These are phyloP conservation scores for Nudaria mundana DNA, from an alignment of 2,888 invertebrate genomes.

Conservation along the genomic window DNA sequence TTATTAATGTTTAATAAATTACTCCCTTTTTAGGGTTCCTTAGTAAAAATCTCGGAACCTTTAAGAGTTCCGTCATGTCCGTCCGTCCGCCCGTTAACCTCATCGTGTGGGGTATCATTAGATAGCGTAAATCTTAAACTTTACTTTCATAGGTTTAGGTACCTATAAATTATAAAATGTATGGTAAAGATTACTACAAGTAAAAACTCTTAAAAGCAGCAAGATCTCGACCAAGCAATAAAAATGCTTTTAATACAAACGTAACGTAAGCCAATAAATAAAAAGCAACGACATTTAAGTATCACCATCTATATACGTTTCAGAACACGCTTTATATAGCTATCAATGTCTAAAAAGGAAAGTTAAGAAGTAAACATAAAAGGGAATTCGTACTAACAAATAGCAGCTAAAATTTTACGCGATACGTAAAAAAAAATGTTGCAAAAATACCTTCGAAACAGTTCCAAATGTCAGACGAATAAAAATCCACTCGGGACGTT, in stretches of 20 bases:
- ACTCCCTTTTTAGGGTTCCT: too few species aligned
- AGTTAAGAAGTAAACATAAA: slow-evolving; percentile 43
- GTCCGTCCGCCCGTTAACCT: too few species aligned
- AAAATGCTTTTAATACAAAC: slow-evolving; percentile 32
- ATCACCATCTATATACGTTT: slow-evolving; percentile 32
- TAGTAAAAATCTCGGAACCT: too few species aligned
- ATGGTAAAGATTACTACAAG: slow-evolving; percentile 8
- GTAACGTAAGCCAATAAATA: slow-evolving; percentile 35
- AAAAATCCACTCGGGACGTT: slow-evolving; percentile 66
- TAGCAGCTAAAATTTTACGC: slow-evolving; percentile 41
- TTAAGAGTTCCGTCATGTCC: too few species aligned
- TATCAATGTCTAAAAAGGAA: slow-evolving; percentile 42
- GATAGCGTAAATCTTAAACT: too few species aligned
- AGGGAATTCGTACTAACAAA: slow-evolving; percentile 45
- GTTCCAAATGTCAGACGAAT: slow-evolving; percentile 63
- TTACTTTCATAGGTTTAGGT: too few species aligned
- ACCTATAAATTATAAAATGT: too few species aligned
- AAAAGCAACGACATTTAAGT: slow-evolving; percentile 41
- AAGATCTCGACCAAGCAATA: slow-evolving; percentile 23
- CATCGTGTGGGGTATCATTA: too few species aligned
- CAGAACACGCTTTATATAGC: slow-evolving; percentile 32
- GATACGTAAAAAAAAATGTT: slow-evolving; percentile 40
- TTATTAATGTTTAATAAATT: too few species aligned
- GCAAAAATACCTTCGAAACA: slow-evolving; percentile 38
- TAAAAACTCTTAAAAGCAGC: slow-evolving; percentile 17